Evolutionary conservation across 2,888 invertebrate species (phyloP), one percentile per base, ranked within the genome.

Genomic region (Watsonalla binaria): DNA sequence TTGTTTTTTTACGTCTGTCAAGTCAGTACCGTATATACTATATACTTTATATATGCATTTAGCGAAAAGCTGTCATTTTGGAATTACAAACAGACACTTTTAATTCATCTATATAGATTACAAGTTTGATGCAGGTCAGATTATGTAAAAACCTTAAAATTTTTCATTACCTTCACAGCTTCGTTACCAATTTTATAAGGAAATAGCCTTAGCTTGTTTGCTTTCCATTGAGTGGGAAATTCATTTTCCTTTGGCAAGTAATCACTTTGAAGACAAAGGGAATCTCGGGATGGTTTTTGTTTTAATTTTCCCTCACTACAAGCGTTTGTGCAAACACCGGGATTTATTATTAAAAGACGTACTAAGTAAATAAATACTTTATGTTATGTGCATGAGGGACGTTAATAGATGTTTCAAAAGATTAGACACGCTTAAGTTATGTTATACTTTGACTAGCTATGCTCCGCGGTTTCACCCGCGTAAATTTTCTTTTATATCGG

Each of bases 201-300:
- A 48, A 46, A 55, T 42, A 13, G 42, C 46, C 37, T 9, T 14
- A 15, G 47, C 53, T 62, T 59, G 55, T 68, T 70, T 70, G 62
- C 65, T 67, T 63, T 68, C 56, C 63, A 66, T 62, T 56, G 52
- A 57, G 56, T 54, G 56, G 58, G 62, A 74, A 75, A 73, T 61
- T 72, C 66, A 70, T 76, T 79, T 78, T 71, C 60, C 64, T 64
- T 56, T 56, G 57, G 14, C 54, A 56, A 63, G 60, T 63, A 61
- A 70, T 68, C 64, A 63, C 67, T 73, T 75, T 71, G 66, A 66
- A 63, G 65, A 65, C 66, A 74, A 79, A 67, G 62, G 59, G 55
- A 54, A 58, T 59, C 59, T 48, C 14, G n/a, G 45, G 47, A 37
- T 13, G 52, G 51, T 54, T 64, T 62, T 65, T 62, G 60, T 64